A percentile compares a stretch with the other conserved stretches of the same genome.
These are phyloP conservation scores for Caenorhabditis panamensis DNA, from an alignment of 2,888 invertebrate genomes.

Conservation along the genomic window DNA sequence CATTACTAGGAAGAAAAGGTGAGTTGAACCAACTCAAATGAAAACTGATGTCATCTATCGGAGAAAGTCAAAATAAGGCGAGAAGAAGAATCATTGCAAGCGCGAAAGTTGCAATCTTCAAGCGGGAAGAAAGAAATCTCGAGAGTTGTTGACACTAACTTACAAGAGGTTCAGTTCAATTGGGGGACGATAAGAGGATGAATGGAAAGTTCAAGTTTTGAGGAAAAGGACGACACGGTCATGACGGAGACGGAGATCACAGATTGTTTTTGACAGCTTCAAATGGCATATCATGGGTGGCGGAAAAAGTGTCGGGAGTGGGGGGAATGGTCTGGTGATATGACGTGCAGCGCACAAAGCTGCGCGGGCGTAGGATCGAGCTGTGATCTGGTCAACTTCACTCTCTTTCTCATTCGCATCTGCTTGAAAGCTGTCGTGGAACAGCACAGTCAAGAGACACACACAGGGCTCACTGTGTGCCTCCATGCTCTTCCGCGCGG, in stretches of 20 bases:
- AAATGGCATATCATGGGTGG: slow-evolving; percentile 53
- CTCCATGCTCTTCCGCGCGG: slow-evolving; percentile 38
- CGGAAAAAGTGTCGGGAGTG: slow-evolving; percentile 35
- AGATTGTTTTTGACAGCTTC: slow-evolving; percentile 57
- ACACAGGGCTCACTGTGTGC: slow-evolving; percentile 28
- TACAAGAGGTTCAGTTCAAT: slow-evolving; percentile 1
- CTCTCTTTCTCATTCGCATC: slow-evolving; percentile 20
- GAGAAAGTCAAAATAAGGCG: neutral
- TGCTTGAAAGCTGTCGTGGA: slow-evolving; percentile 27
- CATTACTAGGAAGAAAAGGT: neutral
- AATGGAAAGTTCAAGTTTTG: slow-evolving; percentile 41
- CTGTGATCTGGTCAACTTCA: slow-evolving; percentile 13
- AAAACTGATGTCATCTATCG: slow-evolving; percentile 5
- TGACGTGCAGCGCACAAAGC: slow-evolving; percentile 54
- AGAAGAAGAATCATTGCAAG: neutral
- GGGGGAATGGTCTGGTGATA: slow-evolving; percentile 19
- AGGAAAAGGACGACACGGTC: neutral
- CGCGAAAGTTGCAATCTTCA: neutral
- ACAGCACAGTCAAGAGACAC: slow-evolving; percentile 29
- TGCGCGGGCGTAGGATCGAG: slow-evolving; percentile 15
- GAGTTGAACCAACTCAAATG: neutral
- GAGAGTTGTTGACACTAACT: slow-evolving; percentile 17
- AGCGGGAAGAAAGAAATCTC: neutral
- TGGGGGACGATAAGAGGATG: neutral
- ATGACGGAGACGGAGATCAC: slow-evolving; percentile 20